Base-by-base conservation (phyloP, 2,113 vertebrate species). In the Tachysurus vachellii region DNA sequence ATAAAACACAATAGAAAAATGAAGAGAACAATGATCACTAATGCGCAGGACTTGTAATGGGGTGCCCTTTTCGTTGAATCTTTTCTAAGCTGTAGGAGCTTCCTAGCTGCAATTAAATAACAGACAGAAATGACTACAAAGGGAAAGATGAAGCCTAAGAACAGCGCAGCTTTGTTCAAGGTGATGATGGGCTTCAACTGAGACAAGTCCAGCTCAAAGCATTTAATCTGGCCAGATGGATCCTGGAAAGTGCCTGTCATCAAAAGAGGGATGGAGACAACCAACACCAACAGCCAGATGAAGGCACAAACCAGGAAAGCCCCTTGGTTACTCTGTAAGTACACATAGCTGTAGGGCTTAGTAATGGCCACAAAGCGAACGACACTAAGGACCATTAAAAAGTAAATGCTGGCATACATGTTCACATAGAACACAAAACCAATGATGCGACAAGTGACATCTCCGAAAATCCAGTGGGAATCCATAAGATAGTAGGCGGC, bases 331-430 rank as follows among this genome's bases (percentile, higher is more conserved):
- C 77, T 92, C 73, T 91, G 94, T 54, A 92, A 0, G 0, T 90
- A 90, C 19, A 91, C 47, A 0, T 36, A 88, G 53, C 84, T 91
- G 85, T 95, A 94, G 0, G 95, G 96, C 76, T 92, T 91, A 64
- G 91, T 92, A 0, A 96, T 92, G 68, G 95, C 96, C 61, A 92
- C 3, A 21, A 94, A 96, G 62, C 93, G 94, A 88, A 96, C 88
- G 12, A 96, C 9, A 0, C 95, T 96, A 83, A 96, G 89, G 36
- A 93, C 68, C 0, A 92, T 93, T 66, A 96, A 92, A 85, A 96
- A 96, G 76, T 95, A 97, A 86, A 96, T 94, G 91, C 95, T 96
- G 89, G 94, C 92, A 54, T 96, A 96, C 95, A 96, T 96, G 84
- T 96, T 96, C 83, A 94, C 88, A 0, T 96, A 96, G 36, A 96